Evolutionary conservation across 2,888 invertebrate genomes (phyloP).

Genomic region (Ennomos quercinarius): DNA sequence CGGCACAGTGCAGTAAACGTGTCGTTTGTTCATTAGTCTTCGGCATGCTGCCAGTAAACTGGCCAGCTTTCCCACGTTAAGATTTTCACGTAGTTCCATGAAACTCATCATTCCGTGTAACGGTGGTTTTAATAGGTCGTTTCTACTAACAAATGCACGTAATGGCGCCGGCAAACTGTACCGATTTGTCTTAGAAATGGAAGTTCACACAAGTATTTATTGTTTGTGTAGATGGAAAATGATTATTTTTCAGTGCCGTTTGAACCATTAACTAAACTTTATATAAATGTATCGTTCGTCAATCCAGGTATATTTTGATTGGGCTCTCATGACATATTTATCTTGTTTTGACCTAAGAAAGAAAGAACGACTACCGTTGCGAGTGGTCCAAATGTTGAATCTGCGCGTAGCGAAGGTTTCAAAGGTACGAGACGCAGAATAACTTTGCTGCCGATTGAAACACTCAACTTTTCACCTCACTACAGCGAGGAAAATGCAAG

Average conservation of each 20-base stretch:
- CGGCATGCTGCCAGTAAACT: conserved; percentile 41
- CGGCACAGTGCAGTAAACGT: no score
- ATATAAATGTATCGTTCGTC: no score
- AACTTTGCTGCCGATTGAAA: no score
- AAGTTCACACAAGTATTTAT: conserved; percentile 13
- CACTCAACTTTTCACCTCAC: no score
- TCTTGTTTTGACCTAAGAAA: no score
- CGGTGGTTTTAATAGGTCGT: conserved; percentile 49
- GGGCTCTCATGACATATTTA: no score
- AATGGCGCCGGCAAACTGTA: conserved; percentile 27
- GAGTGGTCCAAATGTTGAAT: no score
- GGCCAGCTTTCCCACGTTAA: conserved; percentile 65
- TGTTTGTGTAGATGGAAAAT: conserved; percentile 16
- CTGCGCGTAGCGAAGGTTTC: no score
- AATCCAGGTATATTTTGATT: no score
- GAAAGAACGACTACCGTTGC: no score
- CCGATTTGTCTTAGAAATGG: conserved; percentile 32
- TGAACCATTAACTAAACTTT: not conserved
- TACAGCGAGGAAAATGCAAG: no score
- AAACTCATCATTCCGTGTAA: conserved; percentile 53
- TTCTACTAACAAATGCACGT: conserved; percentile 35
- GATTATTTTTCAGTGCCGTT: not conserved
- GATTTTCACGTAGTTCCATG: conserved; percentile 51
- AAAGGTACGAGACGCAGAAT: no score
- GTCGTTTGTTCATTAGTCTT: conserved; percentile 11